These are phyloP conservation scores for Ochropacha duplaris DNA, from an alignment of 2,888 invertebrate species.

Conservation along the genomic window DNA sequence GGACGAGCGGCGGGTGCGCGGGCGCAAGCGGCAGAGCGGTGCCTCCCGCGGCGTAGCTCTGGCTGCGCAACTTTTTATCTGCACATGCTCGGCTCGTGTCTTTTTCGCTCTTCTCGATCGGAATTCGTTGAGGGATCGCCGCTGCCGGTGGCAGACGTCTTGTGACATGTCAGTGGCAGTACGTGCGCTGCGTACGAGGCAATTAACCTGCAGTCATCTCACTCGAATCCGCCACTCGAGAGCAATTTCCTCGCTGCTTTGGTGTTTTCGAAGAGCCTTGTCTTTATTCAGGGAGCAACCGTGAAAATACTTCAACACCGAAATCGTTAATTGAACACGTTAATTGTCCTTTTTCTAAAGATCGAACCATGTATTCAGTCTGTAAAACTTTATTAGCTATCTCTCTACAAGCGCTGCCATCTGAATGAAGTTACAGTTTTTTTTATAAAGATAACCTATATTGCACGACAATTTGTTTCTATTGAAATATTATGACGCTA, in stretches of 20 bases:
- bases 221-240: conserved; percentile 49
- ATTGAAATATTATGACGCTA: background rate
- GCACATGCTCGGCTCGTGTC: conserved; percentile 79
- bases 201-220: conserved; percentile 77
- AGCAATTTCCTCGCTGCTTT: conserved; percentile 53
- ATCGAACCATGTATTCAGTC: conserved; percentile 37
- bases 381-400: conserved; percentile 26
- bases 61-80: conserved; percentile 72
- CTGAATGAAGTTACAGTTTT: conserved; percentile 17
- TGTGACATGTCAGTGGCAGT: conserved; percentile 76
- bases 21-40: conserved; percentile 40
- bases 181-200: conserved; percentile 78
- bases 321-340: conserved; percentile 58
- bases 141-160: conserved; percentile 81
- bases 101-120: conserved; percentile 80
- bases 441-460: background rate
- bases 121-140: conserved; percentile 81
- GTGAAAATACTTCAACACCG: conserved; percentile 61
- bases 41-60: conserved; percentile 72
- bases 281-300: conserved; percentile 71
- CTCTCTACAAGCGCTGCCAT: conserved; percentile 23
- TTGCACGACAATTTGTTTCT: background rate
- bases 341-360: conserved; percentile 52
- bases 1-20: conserved; percentile 37
- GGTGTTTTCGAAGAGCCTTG: conserved; percentile 56